Base-by-base conservation (phyloP, 2,888 invertebrate genomes). In the Napeogenes inachia region DNA sequence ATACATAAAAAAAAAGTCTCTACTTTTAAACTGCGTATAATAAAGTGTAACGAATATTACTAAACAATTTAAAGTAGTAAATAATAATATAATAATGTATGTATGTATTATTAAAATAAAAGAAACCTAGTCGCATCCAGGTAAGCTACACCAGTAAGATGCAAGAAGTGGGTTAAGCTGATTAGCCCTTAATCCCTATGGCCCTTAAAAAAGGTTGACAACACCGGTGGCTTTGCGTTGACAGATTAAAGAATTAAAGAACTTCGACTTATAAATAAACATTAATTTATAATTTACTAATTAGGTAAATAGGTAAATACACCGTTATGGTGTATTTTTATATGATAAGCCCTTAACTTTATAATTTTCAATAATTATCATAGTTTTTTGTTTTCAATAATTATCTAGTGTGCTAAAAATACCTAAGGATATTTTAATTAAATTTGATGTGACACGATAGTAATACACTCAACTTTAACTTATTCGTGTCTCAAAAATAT, bases 131-230 rank as follows among this genome's bases (percentile, higher is more conserved):
- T 10, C 55, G n/a, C 47, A 64, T 64, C 63, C 13, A 56, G 60
- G 21, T 21, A 45, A 5, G 30, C 12, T 58, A 60, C 4, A 58
- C 53, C 58, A 56, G 42, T 45, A 59, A 62, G 54, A 57, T 63
- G 59, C 61, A 61, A 62, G 67, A 60, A 64, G 62, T 57, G 65
- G 59, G 62, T 60, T 64, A 66, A 67, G 66, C 75, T 75, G 72
- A 75, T 76, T 77, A 76, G 75, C 71, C 70, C 65, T 68, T 75
- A 71, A 73, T 73, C 75, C 72, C 63, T 63, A 60, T 63, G 62
- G 68, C 66, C 68, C 71, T 70, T 70, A 70, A 71, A 42, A 73
- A 75, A 74, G 72, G 75, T 75, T 75, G 76, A 74, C 72, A 73
- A 71, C 71, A 66, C 68, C 69, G 66, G 58, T 54, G 55, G 55